phyloP scores from a whole-genome alignment of 1,140 invertebrate species.

The Macrobrachium nipponense region DNA sequence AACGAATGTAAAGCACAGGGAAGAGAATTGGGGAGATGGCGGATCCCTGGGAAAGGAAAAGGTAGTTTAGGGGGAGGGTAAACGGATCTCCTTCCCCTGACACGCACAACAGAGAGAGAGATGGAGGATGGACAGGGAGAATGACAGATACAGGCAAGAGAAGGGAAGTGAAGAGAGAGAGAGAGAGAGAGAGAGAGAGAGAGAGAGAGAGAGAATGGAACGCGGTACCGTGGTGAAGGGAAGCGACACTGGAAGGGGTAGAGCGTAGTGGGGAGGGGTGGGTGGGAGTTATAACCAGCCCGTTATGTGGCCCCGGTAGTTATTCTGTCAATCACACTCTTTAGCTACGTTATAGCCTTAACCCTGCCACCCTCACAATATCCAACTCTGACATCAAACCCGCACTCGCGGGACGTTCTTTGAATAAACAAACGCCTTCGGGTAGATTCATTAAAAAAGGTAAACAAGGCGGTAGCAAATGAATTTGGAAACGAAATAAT shows the following conservation, averaged over 20 bases:
- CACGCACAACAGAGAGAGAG: neutral
- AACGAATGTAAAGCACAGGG: neutral
- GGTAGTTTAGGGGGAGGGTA: neutral
- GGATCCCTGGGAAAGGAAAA: neutral
- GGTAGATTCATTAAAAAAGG: no score
- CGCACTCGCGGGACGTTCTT: no score
- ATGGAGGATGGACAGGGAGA: neutral
- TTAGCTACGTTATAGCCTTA: no score
- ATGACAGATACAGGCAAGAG: neutral
- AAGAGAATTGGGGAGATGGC: neutral
- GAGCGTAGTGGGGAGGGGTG: neutral
- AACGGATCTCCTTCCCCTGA: no score
- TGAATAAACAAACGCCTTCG: no score
- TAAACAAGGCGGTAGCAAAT: no score
- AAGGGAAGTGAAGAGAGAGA: neutral
- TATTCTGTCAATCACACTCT: no score
- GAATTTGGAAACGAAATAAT: no score
- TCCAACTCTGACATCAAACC: no score
- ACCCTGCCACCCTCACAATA: no score
- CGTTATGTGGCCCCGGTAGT: neutral
- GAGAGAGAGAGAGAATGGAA: neutral
- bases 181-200: slow-evolving; percentile 14
- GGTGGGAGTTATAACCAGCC: neutral
- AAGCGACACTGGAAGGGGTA: no score
- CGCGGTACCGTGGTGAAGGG: no score